These are phyloP conservation scores for Phania funesta DNA, from an alignment of 2,888 invertebrate species.

Conservation along the genomic window DNA sequence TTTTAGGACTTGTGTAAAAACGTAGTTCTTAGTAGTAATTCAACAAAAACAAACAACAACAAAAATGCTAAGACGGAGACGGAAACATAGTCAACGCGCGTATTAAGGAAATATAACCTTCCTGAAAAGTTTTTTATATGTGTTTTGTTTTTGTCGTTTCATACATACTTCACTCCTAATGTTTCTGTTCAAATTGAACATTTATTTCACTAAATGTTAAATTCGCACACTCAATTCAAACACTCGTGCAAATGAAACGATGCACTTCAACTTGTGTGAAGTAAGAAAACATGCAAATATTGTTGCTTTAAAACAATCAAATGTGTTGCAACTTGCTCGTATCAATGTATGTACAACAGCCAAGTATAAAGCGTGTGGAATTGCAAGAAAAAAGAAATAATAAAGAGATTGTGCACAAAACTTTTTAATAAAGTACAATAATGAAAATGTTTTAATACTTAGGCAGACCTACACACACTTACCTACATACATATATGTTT, in stretches of 20 bases:
- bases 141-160: slow-evolving; percentile 1
- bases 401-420: slow-evolving; percentile 49
- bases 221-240: background rate
- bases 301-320: slow-evolving; percentile 42
- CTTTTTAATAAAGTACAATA: slow-evolving; percentile 60
- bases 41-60: background rate
- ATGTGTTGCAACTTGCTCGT: slow-evolving; percentile 37
- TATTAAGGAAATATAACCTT: slow-evolving; percentile 71
- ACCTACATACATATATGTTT: background rate
- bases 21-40: no score
- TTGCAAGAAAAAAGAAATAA: slow-evolving; percentile 9
- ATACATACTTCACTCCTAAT: slow-evolving; percentile 1
- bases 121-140: slow-evolving; percentile 64
- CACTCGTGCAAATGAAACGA: slow-evolving; percentile 13
- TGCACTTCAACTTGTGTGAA: slow-evolving; percentile 48
- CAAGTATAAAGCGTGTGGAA: background rate
- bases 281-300: slow-evolving; percentile 45
- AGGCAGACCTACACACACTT: background rate
- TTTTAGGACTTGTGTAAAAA: no score
- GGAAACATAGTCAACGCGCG: slow-evolving; percentile 64
- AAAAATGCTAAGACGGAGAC: slow-evolving; percentile 47
- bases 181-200: slow-evolving; percentile 42
- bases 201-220: slow-evolving; percentile 32
- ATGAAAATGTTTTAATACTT: slow-evolving; percentile 51
- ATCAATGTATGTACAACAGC: background rate